Percentiles rank a stretch among this genome's conserved stretches.
Evolutionary conservation across 2,113 vertebrate species (phyloP).

Genomic region (Lontra canadensis): DNA sequence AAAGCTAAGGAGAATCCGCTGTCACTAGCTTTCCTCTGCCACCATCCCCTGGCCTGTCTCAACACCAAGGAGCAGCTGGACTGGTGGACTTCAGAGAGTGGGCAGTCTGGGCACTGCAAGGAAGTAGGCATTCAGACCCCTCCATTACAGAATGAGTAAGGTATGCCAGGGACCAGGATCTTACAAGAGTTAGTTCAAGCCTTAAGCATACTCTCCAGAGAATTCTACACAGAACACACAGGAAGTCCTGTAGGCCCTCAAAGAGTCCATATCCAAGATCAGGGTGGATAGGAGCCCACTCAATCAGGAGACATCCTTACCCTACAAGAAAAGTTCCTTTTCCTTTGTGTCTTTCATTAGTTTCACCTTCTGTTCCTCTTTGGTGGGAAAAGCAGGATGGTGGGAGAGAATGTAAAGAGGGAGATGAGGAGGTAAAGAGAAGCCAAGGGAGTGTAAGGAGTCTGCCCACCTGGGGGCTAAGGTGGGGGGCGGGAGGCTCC

Average conservation of each 20-base stretch:
- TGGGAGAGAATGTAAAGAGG: neutral
- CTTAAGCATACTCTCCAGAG: neutral
- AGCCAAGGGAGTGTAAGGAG: neutral
- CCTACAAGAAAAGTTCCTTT: neutral
- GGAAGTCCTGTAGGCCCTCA: neutral
- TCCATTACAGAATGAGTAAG: neutral
- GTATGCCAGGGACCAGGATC: neutral
- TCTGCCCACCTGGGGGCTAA: fast-evolving
- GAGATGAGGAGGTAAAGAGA: neutral
- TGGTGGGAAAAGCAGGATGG: neutral
- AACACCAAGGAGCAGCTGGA: neutral
- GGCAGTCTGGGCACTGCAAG: neutral
- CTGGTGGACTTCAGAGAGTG: neutral
- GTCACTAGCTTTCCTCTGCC: neutral
- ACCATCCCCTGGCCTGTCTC: neutral
- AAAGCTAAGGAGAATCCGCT: fast-evolving
- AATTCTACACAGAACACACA: neutral
- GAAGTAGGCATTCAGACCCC: too few relatives aligned
- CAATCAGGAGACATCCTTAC: neutral
- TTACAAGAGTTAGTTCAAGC: neutral
- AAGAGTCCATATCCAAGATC: neutral
- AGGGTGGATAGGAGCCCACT: neutral
- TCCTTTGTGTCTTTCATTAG: neutral
- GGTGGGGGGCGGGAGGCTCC: neutral
- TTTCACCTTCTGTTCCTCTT: constrained; percentile 53